A percentile compares a stretch with the other conserved stretches of the same genome.
phyloP scores from a whole-genome alignment of 2,113 vertebrate species.

The Oxyruncus cristatus region DNA sequence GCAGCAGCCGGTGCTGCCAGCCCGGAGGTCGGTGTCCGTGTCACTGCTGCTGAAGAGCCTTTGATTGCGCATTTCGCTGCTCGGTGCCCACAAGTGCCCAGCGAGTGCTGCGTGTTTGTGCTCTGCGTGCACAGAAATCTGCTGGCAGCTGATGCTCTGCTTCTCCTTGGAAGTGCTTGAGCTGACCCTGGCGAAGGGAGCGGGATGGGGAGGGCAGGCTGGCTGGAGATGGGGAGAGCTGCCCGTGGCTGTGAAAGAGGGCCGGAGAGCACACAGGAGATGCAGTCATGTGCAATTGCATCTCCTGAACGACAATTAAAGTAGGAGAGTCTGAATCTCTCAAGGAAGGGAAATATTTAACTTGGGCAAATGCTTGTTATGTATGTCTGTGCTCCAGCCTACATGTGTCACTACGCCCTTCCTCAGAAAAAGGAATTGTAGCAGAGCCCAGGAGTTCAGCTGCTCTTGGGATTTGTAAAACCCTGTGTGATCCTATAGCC shows the following conservation, averaged over 20 bases:
- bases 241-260: background rate
- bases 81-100: background rate
- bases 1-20: background rate
- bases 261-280: background rate
- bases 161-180: background rate
- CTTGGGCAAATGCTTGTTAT: background rate
- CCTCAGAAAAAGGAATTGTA: background rate
- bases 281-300: background rate
- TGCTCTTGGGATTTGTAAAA: background rate
- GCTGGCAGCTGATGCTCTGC: background rate
- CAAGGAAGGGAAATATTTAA: slow-evolving; percentile 33
- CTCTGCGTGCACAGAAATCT: background rate
- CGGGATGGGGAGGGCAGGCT: background rate
- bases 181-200: background rate
- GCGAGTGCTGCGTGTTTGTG: background rate
- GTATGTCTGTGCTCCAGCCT: background rate
- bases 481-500: background rate
- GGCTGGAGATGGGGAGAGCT: background rate
- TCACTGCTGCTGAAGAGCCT: background rate
- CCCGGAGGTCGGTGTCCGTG: background rate
- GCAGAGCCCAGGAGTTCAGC: rapidly evolving
- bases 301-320: background rate
- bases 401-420: background rate
- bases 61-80: background rate
- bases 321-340: background rate